Evolutionary conservation across 2,888 invertebrate species (phyloP), one percentile per base, ranked within the genome.

Genomic region (Mystacides longicornis): DNA sequence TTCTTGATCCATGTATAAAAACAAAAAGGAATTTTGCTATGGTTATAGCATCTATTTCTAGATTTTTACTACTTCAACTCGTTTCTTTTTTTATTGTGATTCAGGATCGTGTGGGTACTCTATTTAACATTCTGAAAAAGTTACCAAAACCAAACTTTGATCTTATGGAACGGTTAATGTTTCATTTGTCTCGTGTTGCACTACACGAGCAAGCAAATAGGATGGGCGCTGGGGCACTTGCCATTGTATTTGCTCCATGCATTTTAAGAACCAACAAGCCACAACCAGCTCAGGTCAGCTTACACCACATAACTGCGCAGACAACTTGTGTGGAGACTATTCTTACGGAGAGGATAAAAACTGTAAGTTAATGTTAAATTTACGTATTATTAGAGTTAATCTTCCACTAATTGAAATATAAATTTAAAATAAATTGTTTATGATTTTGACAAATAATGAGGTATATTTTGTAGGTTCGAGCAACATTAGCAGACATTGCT

Each of bases 211-310:
- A 87, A 61, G 87, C 86, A 62, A 96, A 95, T 73, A 73, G 92
- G 63, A 96, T 96, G 96, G 90, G 90, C 54, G 83, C 93, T 0
- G 89, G 89, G 67, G 90, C 92, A 52, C 73, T 96, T 63, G 93
- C 95, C 51, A 93, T 95, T 64, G 93, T 96, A 62, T 96, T 95
- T 74, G 94, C 94, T 45, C 95, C 96, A 49, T 95, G 95, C 72
- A 89, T 96, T 58, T 77, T 96, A 62, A 81, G 94, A 65, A 91
- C 93, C 61, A 90, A 89, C 72, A 87, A 91, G 69, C 75, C 84
- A 60, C 82, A 93, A 63, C 92, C 92, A 47, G 95, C 94, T 51
- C 94, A 95, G 73, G 93, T 92, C 70, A 90, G 93, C 67, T 78
- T 96, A 62, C 86, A 87, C 66, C 93, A 95, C 72, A 93, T 95